Evolutionary conservation across 1,140 invertebrate species (phyloP).

Genomic region (Procambarus virginalis): DNA sequence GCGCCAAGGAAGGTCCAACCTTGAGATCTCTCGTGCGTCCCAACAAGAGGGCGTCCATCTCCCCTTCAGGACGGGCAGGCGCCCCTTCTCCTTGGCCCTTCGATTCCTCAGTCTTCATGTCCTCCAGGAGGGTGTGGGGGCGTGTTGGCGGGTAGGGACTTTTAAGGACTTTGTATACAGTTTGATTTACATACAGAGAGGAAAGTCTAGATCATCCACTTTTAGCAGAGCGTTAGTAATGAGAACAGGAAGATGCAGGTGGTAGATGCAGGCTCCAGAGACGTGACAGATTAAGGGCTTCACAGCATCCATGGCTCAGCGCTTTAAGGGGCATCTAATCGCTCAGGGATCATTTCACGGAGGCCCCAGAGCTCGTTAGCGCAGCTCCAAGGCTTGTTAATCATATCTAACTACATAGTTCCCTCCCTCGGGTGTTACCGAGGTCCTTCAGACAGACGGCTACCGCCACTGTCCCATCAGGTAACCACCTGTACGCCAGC

Average conservation of each 20-base stretch:
- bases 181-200: conserved; percentile 7
- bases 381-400: too few species aligned
- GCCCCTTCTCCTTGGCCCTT: conserved; percentile 45
- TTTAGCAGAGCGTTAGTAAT: background rate
- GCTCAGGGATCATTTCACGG: too few species aligned
- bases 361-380: too few species aligned
- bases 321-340: background rate
- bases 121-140: background rate
- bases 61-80: conserved; percentile 49
- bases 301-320: background rate
- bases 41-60: conserved; percentile 57
- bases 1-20: conserved; percentile 24
- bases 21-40: conserved; percentile 60
- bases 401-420: too few species aligned
- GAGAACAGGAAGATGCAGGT: background rate
- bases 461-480: too few species aligned
- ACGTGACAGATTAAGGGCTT: background rate
- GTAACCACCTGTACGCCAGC: too few species aligned
- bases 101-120: conserved; percentile 10
- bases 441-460: too few species aligned
- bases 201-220: background rate
- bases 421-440: too few species aligned
- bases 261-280: background rate
- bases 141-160: background rate
- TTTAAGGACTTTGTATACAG: too few species aligned